phyloP scores from a whole-genome alignment of 2,113 vertebrate species.

The Sorex araneus region DNA sequence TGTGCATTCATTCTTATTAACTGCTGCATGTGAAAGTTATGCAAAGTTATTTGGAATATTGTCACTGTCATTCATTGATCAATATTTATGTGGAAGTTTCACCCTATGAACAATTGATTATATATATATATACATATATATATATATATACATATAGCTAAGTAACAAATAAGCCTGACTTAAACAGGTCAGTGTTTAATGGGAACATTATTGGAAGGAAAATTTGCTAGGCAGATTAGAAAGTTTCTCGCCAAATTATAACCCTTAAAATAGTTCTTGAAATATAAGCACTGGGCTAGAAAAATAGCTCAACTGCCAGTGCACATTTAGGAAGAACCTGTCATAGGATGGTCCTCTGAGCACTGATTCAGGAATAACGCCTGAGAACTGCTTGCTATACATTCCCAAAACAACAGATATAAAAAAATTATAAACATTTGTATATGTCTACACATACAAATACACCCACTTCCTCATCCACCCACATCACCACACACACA shows the following conservation, averaged over 20 bases:
- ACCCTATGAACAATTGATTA: not conserved
- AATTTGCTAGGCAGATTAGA: not conserved
- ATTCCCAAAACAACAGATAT: too few species aligned
- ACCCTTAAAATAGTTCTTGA: not conserved
- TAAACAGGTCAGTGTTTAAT: not conserved
- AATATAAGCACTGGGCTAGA: not conserved
- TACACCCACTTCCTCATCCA: too few species aligned
- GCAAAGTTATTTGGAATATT: not conserved
- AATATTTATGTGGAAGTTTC: not conserved
- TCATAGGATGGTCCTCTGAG: too few species aligned
- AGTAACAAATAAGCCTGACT: not conserved
- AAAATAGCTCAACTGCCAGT: too few species aligned
- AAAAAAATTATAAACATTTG: too few species aligned
- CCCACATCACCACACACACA: too few species aligned
- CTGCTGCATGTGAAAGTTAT: not conserved
- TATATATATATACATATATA: too few species aligned
- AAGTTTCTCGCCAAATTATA: not conserved
- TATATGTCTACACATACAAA: too few species aligned
- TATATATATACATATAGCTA: not conserved
- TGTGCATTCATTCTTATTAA: constrained; percentile 20
- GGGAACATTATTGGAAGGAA: not conserved
- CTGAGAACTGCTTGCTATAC: too few species aligned
- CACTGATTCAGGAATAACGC: too few species aligned
- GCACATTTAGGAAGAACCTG: too few species aligned
- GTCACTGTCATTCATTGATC: not conserved